Evolutionary conservation across 1,140 invertebrate species (phyloP).

Genomic region (Musca vetustissima): DNA sequence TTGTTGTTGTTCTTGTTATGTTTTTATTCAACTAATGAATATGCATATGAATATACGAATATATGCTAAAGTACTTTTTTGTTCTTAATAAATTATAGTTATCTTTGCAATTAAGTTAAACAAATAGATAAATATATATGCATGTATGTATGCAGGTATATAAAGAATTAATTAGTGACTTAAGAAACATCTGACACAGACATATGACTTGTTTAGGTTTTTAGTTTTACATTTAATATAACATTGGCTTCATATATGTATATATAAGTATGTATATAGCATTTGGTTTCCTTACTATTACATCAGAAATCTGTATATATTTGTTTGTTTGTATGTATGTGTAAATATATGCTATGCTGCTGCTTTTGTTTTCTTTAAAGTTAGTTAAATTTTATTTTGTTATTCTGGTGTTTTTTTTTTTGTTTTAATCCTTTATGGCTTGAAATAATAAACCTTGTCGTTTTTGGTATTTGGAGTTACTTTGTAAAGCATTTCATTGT

Average conservation of each 20-base stretch:
- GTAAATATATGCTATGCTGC: slow-evolving; percentile 11
- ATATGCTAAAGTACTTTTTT: too few species aligned
- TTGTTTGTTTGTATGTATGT: background rate
- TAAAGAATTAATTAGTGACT: background rate
- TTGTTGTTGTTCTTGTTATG: too few species aligned
- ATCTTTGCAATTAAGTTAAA: too few species aligned
- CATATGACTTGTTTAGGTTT: too few species aligned
- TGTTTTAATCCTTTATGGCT: background rate
- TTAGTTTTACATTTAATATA: background rate
- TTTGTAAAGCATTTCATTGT: background rate
- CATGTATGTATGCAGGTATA: too few species aligned
- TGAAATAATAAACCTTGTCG: slow-evolving; percentile 1
- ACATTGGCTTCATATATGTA: background rate
- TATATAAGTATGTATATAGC: background rate
- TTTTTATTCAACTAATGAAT: too few species aligned
- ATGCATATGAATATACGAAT: too few species aligned
- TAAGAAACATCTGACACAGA: background rate
- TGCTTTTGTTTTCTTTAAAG: too few species aligned
- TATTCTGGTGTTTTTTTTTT: background rate
- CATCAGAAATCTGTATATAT: background rate
- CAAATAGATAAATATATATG: background rate
- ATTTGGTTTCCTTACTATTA: background rate
- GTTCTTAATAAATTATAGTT: too few species aligned
- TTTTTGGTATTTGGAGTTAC: background rate
- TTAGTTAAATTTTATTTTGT: slow-evolving; percentile 11